Evolutionary conservation across 2,113 vertebrate species (phyloP).

Genomic region (Pimephales promelas): DNA sequence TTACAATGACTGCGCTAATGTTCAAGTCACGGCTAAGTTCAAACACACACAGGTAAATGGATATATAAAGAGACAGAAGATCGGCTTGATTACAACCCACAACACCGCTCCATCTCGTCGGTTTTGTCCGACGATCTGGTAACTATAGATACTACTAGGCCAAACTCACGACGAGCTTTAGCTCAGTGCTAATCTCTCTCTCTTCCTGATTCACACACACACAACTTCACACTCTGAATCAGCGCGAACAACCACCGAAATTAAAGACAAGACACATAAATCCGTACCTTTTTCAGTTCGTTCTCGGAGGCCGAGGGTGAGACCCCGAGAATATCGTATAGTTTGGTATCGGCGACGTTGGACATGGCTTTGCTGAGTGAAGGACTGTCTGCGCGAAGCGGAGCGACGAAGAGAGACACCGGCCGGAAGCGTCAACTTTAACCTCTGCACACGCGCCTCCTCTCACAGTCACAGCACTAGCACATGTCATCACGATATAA

Average conservation of each 20-base stretch:
- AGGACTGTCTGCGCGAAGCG: slow-evolving; percentile 62
- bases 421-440: slow-evolving; percentile 53
- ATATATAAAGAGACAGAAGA: neutral
- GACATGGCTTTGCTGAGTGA: slow-evolving; percentile 81
- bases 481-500: neutral
- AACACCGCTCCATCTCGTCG: neutral
- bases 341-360: slow-evolving; percentile 89
- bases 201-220: slow-evolving; percentile 31
- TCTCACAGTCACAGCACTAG: neutral
- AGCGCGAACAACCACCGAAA: neutral
- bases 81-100: neutral
- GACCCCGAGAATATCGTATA: slow-evolving; percentile 94
- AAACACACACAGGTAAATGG: neutral
- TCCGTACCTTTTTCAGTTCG: slow-evolving; percentile 90
- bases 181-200: slow-evolving; percentile 32
- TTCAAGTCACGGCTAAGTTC: neutral
- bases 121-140: neutral
- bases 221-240: neutral
- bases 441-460: slow-evolving; percentile 39
- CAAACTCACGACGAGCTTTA: slow-evolving; percentile 35
- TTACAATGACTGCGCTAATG: neutral
- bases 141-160: slow-evolving; percentile 47
- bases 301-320: slow-evolving; percentile 89
- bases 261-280: neutral
- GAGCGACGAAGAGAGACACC: slow-evolving; percentile 54